phyloP scores from a whole-genome alignment of 2,888 invertebrate genomes.

The Luperina nickerlii region DNA sequence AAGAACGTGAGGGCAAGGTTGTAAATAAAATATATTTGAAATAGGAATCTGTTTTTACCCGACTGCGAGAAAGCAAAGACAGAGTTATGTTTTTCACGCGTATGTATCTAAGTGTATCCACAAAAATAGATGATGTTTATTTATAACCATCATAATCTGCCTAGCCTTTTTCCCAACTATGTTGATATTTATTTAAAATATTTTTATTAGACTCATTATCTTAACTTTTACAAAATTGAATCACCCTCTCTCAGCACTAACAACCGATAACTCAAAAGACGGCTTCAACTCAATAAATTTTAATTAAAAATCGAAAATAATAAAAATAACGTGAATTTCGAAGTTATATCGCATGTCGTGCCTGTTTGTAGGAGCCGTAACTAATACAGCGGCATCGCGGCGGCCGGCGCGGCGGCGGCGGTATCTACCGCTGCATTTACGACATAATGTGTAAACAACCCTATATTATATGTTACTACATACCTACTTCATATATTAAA shows the following conservation, averaged over 20 bases:
- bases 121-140: neutral
- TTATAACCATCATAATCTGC: no score
- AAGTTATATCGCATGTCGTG: no score
- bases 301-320: neutral
- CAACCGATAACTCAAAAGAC: neutral
- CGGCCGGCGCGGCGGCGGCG: no score
- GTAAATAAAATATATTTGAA: neutral
- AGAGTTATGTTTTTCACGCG: neutral
- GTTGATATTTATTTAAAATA: neutral
- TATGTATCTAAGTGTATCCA: neutral
- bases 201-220: neutral
- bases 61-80: neutral
- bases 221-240: neutral
- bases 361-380: no score
- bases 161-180: no score
- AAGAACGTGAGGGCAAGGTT: neutral
- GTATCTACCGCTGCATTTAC: no score
- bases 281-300: slow-evolving; percentile 20
- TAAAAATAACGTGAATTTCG: neutral
- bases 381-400: no score
- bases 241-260: neutral
- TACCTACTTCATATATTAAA: no score
- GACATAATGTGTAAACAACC: no score
- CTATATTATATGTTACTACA: no score
- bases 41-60: neutral